Evolutionary conservation across 35 echinoderm and acorn worm species (phyloP).

Genomic region (Apostichopus japonicus): DNA sequence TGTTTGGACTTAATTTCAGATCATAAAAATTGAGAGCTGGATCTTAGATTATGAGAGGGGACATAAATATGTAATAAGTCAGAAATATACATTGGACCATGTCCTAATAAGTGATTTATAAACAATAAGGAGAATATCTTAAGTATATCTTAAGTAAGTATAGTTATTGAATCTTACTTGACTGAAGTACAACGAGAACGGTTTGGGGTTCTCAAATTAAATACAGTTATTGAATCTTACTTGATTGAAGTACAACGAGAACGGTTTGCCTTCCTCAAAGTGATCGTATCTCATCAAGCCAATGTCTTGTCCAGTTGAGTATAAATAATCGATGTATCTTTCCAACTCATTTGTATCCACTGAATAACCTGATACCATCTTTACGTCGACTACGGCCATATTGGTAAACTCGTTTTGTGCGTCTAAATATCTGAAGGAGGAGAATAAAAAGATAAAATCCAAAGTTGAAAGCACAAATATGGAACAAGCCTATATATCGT

Average conservation of each 20-base stretch:
- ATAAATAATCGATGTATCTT: background rate
- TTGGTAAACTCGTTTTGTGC: background rate
- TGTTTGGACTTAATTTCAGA: too few relatives aligned
- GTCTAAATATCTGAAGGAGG: too few relatives aligned
- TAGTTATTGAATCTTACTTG: background rate
- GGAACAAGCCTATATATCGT: too few relatives aligned
- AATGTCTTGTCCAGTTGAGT: slow-evolving; percentile 20
- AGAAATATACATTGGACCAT: too few relatives aligned
- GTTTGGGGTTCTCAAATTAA: background rate
- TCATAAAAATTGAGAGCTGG: too few relatives aligned
- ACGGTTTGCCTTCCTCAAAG: background rate
- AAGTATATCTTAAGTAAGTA: too few relatives aligned
- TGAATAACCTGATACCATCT: slow-evolving; percentile 52
- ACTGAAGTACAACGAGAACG: slow-evolving; percentile 29
- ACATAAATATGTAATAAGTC: too few relatives aligned
- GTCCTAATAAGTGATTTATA: too few relatives aligned
- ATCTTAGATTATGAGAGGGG: too few relatives aligned
- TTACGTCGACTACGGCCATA: slow-evolving; percentile 50
- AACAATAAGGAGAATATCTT: too few relatives aligned
- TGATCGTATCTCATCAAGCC: slow-evolving; percentile 41
- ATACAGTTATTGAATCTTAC: background rate
- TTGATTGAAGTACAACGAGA: slow-evolving; percentile 31
- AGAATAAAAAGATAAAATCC: background rate
- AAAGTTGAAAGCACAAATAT: too few relatives aligned
- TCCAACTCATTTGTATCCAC: slow-evolving; percentile 38